A percentile compares a stretch with the other conserved stretches of the same genome.
Conservation (phyloP, 2,797 vertebrate species). For the Momotus momota region DNA sequence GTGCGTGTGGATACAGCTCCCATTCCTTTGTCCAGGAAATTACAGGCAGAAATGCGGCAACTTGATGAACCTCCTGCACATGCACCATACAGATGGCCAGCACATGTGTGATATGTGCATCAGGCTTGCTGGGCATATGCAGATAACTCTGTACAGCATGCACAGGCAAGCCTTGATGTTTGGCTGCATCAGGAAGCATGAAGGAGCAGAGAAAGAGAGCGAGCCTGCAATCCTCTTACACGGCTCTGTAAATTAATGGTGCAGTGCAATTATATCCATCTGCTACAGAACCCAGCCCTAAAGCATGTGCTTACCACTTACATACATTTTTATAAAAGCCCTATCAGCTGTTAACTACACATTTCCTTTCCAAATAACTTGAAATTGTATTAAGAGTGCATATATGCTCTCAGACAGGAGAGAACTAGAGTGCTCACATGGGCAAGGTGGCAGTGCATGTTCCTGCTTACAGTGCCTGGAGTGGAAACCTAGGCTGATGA, state of each 20-base stretch:
- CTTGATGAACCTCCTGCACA: neutral
- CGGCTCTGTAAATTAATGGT: neutral
- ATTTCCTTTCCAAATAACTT: neutral
- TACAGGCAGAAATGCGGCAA: neutral
- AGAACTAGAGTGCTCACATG: accelerated
- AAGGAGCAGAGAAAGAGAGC: neutral
- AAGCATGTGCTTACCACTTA: neutral
- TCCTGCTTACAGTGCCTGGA: neutral
- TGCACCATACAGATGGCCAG: neutral
- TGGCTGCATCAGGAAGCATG: neutral
- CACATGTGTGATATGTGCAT: neutral
- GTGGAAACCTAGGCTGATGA: neutral
- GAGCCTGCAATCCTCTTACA: accelerated
- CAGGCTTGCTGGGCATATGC: neutral
- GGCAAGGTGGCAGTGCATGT: accelerated
- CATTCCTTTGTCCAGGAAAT: neutral
- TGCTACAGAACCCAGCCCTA: neutral
- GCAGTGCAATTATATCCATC: neutral
- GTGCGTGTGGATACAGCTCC: neutral
- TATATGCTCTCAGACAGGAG: accelerated
- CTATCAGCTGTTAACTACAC: neutral
- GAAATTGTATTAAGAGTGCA: neutral
- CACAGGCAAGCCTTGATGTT: neutral
- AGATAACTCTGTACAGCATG: neutral
- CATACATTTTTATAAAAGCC: neutral